These are phyloP conservation scores for Montipora sp. DNA, from an alignment of 64 coral and sea anemone species.

Conservation along the genomic window DNA sequence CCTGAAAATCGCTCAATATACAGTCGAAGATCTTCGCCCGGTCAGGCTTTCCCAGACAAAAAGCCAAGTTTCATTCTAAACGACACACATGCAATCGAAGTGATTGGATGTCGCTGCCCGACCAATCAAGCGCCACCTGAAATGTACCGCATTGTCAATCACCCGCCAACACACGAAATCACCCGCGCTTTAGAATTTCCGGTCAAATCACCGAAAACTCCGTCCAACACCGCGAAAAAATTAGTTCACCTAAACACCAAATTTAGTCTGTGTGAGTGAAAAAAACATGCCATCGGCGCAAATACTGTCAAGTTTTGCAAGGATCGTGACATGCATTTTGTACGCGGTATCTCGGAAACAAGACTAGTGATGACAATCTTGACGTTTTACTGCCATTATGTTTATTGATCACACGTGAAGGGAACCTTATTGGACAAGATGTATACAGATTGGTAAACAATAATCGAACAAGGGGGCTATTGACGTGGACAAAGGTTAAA, in stretches of 20 bases:
- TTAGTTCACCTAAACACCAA: background rate
- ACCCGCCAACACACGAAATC: slow-evolving; percentile 76
- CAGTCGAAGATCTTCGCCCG: slow-evolving; percentile 44
- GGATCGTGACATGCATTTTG: slow-evolving; percentile 10
- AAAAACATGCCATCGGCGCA: background rate
- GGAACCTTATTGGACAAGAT: slow-evolving; percentile 65
- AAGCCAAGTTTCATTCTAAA: slow-evolving; percentile 85
- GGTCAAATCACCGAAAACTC: slow-evolving; percentile 36
- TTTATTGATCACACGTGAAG: slow-evolving; percentile 65
- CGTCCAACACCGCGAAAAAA: slow-evolving; percentile 28
- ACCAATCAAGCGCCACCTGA: slow-evolving; percentile 60
- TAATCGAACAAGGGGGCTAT: slow-evolving; percentile 52
- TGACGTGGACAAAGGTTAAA: slow-evolving; percentile 59
- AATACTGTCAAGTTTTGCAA: background rate
- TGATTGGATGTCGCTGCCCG: slow-evolving; percentile 73
- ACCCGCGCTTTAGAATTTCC: slow-evolving; percentile 60
- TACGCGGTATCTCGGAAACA: background rate
- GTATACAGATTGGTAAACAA: slow-evolving; percentile 59
- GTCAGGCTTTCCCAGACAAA: slow-evolving; percentile 67
- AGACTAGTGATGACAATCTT: slow-evolving; percentile 58
- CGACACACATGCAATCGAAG: slow-evolving; percentile 81
- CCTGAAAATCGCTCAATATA: slow-evolving; percentile 25
- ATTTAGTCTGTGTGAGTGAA: slow-evolving; percentile 19
- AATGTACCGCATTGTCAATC: slow-evolving; percentile 80
- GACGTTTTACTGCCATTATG: slow-evolving; percentile 62